A percentile compares a stretch with the other conserved stretches of the same genome.
Evolutionary conservation across 2,888 invertebrate genomes (phyloP).

Genomic region (Tholera decimalis): DNA sequence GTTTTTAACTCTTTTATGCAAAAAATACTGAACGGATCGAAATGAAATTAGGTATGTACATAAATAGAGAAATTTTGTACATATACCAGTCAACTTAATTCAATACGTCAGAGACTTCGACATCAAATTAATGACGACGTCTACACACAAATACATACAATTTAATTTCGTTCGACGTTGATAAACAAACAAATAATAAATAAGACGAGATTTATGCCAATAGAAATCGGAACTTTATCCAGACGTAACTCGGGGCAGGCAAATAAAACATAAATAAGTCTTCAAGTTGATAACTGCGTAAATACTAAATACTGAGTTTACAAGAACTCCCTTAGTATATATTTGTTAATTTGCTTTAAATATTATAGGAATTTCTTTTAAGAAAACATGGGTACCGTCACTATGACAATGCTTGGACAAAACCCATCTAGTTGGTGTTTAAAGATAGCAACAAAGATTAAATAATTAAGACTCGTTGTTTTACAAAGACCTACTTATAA

Average conservation of each 20-base stretch:
- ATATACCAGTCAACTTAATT: no score
- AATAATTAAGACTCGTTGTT: no score
- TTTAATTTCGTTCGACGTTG: slow-evolving; percentile 6
- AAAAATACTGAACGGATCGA: no score
- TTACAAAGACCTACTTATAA: no score
- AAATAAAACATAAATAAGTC: slow-evolving; percentile 57
- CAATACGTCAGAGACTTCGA: no score
- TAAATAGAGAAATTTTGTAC: no score
- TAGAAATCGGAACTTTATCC: slow-evolving; percentile 46
- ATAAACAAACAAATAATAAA: slow-evolving; percentile 48
- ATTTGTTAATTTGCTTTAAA: neutral
- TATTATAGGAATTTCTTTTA: neutral
- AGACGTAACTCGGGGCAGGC: slow-evolving; percentile 28
- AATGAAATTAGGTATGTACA: no score
- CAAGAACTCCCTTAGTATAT: slow-evolving; percentile 33
- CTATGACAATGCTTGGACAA: neutral
- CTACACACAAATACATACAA: slow-evolving; percentile 4
- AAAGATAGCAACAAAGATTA: no score
- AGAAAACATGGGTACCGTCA: no score
- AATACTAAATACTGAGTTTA: slow-evolving; percentile 36
- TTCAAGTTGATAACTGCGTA: slow-evolving; percentile 43
- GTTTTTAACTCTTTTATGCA: no score
- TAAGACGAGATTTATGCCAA: slow-evolving; percentile 40
- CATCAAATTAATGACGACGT: neutral
- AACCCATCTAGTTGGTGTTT: no score